These are phyloP conservation scores for Pica pica DNA, from an alignment of 2,113 vertebrate genomes.

Conservation along the genomic window DNA sequence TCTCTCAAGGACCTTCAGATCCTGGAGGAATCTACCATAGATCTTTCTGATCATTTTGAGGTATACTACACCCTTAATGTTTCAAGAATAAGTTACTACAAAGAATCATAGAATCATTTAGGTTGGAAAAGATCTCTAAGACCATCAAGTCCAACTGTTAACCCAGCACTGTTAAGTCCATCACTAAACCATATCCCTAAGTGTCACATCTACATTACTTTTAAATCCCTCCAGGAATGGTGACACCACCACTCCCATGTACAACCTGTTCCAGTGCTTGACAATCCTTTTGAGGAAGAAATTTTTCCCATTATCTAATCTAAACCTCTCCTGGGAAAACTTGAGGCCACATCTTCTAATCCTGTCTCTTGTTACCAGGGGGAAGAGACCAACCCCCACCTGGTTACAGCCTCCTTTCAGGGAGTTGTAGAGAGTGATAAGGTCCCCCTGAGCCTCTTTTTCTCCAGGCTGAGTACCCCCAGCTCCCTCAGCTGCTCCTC, in stretches of 20 bases:
- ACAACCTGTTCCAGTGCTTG: not conserved
- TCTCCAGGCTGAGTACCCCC: not conserved
- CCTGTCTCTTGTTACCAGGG: not conserved
- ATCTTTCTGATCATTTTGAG: not conserved
- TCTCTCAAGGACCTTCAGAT: not conserved
- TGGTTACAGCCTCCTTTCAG: not conserved
- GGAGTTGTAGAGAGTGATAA: not conserved
- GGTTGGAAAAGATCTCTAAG: not conserved
- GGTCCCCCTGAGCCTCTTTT: accelerated
- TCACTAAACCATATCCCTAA: not conserved
- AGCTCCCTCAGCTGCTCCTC: not conserved
- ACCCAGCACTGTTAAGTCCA: not conserved
- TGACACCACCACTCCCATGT: not conserved
- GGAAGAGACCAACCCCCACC: accelerated
- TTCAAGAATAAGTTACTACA: not conserved
- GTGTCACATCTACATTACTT: not conserved
- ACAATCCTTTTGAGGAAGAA: not conserved
- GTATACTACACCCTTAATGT: not conserved
- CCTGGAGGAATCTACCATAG: not conserved
- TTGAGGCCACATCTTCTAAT: accelerated
- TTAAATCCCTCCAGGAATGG: not conserved
- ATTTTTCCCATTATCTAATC: not conserved
- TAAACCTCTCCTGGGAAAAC: not conserved
- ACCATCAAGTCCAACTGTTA: not conserved
- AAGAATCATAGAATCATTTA: not conserved